Evolutionary conservation across 2,113 vertebrate species (phyloP), one percentile per base, ranked within the genome.

Genomic region (Triplophysa rosa): DNA sequence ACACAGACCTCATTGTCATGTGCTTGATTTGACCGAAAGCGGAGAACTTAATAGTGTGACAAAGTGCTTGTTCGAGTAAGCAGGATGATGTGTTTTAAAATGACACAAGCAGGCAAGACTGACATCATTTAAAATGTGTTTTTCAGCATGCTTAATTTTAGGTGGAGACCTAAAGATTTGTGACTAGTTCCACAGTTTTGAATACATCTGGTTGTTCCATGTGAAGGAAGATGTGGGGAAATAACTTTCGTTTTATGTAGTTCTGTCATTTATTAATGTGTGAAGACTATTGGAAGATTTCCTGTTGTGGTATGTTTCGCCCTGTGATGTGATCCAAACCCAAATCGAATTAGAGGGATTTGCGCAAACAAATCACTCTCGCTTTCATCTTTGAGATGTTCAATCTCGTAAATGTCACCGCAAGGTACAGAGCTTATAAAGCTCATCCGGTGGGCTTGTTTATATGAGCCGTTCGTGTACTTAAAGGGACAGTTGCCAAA

Each of bases 351-450:
- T 54, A 45, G 29, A 65, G 3, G 10, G 26, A 65, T 58, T 54
- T 19, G 23, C 54, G 61, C 21, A 16, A 42, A 52, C 58, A 70
- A 24, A 26, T 56, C 56, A 23, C 33, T 40, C 54, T 61, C 8
- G 33, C 29, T 73, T 71, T 61, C 33, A 73, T 74, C 71, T 17
- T n/a, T 23, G 56, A 24, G n/a, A 58, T 21, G 19, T 10, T 58
- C 6, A 58, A 58, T 45, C n/a, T 52, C 49, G 12, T 16, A 52
- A 52, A 52, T 52, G 49, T 52, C 49, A 52, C 49, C 49, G 6
- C 3, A 52, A 52, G 14, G 49, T 17, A 14, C 49, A 52, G 49
- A 52, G 49, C 19, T 58, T 16, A 56, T 56, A 19, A 56, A 56
- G 17, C 17, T 8, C 52, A 19, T 17, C 52, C 17, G 5, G 54